These are phyloP conservation scores for Aselliscus stoliczkanus DNA, from an alignment of 2,797 vertebrate genomes.

Conservation along the genomic window DNA sequence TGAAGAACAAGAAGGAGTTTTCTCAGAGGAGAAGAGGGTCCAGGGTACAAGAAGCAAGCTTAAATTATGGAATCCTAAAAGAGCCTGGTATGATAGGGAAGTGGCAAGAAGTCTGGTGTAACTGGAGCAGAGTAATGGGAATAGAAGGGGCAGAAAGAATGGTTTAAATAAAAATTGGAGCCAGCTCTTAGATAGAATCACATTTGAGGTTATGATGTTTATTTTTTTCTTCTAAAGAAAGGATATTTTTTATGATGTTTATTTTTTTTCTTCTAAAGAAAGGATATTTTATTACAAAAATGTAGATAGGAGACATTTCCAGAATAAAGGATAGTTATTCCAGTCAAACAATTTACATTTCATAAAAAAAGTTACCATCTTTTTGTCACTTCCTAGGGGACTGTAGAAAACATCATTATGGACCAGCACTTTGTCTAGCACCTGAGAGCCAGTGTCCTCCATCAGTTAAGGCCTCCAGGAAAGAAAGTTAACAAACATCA, in stretches of 20 bases:
- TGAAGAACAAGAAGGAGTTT: neutral
- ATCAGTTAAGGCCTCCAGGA: constrained; percentile 7
- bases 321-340: neutral
- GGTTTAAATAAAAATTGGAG: neutral
- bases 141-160: neutral
- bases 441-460: neutral
- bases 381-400: constrained; percentile 7
- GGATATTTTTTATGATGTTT: neutral
- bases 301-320: neutral
- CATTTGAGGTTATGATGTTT: neutral
- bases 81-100: neutral
- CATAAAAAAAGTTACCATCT: neutral
- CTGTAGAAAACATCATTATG: neutral
- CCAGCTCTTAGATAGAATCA: neutral
- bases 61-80: neutral
- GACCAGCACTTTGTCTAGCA: neutral
- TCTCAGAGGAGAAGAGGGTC: neutral
- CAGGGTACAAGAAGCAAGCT: neutral
- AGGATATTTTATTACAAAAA: neutral
- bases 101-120: neutral
- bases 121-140: neutral
- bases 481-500: constrained; percentile 8
- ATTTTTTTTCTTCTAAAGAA: neutral
- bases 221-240: too few relatives aligned
- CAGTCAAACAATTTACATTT: neutral